A percentile compares a stretch with the other conserved stretches of the same genome.
Conservation (phyloP, 2,888 invertebrate genomes). For the Diarsia rubi region DNA sequence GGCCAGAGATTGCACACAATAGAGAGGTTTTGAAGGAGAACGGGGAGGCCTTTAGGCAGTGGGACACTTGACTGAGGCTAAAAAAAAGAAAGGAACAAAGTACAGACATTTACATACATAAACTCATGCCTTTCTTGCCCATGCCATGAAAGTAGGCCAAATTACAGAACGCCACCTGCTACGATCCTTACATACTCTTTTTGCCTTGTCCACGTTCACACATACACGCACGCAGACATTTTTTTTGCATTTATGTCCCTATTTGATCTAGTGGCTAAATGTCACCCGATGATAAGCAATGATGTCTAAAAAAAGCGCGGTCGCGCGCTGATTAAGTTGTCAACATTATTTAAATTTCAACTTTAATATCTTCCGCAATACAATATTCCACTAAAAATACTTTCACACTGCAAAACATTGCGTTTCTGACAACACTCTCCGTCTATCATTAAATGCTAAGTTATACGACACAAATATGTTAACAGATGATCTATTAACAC, state of each 20-base stretch:
- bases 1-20: neutral
- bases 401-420: constrained; percentile 19
- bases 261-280: neutral
- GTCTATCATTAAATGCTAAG: constrained; percentile 27
- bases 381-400: constrained; percentile 8
- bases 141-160: too few relatives aligned
- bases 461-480: constrained; percentile 41
- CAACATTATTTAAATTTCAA: neutral
- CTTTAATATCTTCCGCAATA: neutral
- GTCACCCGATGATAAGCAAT: neutral
- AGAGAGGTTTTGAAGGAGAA: neutral
- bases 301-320: neutral
- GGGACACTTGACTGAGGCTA: neutral
- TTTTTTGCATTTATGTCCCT: neutral
- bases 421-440: constrained; percentile 14
- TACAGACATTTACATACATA: too few relatives aligned
- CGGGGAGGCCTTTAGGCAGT: neutral
- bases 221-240: too few relatives aligned
- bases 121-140: too few relatives aligned
- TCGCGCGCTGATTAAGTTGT: neutral
- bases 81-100: too few relatives aligned
- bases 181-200: too few relatives aligned
- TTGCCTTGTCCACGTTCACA: too few relatives aligned
- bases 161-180: too few relatives aligned
- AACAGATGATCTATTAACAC: constrained; percentile 44